Percentiles rank a stretch among this genome's conserved stretches.
Evolutionary conservation across 2,113 vertebrate genomes (phyloP).

Genomic region (Leucopsar rothschildi): DNA sequence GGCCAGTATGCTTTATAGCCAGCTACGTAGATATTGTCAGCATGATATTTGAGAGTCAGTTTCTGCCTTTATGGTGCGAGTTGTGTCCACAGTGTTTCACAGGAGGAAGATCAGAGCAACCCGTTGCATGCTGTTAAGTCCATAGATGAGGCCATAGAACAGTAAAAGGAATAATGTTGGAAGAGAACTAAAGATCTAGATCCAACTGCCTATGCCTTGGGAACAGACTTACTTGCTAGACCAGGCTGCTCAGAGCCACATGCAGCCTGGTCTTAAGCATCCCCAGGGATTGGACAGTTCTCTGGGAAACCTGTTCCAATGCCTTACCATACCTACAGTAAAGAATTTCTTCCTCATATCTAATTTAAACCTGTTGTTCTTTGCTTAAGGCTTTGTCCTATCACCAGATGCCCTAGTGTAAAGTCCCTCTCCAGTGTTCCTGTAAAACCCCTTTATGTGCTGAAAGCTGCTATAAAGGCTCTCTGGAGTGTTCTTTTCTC

Average conservation of each 20-base stretch:
- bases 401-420: not conserved
- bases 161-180: not conserved
- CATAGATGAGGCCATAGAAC: not conserved
- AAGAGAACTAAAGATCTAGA: not conserved
- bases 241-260: not conserved
- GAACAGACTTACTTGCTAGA: accelerated
- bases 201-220: not conserved
- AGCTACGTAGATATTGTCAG: not conserved
- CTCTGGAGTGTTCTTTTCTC: not conserved
- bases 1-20: not conserved
- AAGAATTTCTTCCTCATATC: not conserved
- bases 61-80: not conserved
- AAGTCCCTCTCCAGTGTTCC: not conserved
- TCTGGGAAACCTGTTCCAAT: not conserved
- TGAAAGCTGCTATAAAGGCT: not conserved
- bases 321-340: not conserved
- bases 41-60: not conserved
- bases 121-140: not conserved
- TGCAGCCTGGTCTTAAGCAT: not conserved
- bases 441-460: not conserved
- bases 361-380: not conserved
- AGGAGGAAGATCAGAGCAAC: not conserved
- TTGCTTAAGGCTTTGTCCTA: not conserved
- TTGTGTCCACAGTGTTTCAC: not conserved
- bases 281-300: not conserved